These are phyloP conservation scores for Pterocles gutturalis DNA, from an alignment of 2,113 vertebrate species.

Conservation along the genomic window DNA sequence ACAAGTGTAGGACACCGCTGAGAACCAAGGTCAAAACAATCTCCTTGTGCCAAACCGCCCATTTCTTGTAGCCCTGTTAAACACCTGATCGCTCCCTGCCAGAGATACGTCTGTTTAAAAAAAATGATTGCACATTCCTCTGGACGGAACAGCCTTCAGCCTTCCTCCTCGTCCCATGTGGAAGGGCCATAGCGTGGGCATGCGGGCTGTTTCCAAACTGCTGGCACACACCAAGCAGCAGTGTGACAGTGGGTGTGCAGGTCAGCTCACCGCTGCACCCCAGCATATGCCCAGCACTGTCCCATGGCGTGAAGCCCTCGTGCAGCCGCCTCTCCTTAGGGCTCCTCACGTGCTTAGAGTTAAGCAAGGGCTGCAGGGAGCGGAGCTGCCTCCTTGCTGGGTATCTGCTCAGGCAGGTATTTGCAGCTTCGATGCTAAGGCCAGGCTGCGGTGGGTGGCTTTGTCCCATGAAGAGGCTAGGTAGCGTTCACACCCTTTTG, in stretches of 20 bases:
- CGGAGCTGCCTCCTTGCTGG: not conserved
- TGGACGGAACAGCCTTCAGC: not conserved
- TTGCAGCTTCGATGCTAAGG: not conserved
- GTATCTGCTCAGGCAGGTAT: not conserved
- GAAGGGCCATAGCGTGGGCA: not conserved
- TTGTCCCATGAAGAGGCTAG: not conserved
- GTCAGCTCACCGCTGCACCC: not conserved
- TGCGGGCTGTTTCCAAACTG: not conserved
- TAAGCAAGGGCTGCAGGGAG: not conserved
- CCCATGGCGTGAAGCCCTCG: accelerated
- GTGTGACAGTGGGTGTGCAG: not conserved
- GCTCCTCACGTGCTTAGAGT: not conserved
- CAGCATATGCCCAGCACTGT: not conserved
- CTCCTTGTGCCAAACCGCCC: not conserved
- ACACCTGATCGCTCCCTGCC: not conserved
- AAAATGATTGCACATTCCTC: not conserved
- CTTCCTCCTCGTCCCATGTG: not conserved
- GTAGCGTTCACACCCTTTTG: not conserved
- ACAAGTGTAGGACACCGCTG: accelerated
- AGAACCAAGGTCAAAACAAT: not conserved
- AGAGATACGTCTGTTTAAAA: not conserved
- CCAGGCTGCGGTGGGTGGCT: not conserved
- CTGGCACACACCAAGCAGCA: accelerated
- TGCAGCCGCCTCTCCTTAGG: not conserved
- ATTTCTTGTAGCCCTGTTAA: not conserved